Base-by-base conservation (phyloP, 2,797 vertebrate species). In the Lates japonicus region DNA sequence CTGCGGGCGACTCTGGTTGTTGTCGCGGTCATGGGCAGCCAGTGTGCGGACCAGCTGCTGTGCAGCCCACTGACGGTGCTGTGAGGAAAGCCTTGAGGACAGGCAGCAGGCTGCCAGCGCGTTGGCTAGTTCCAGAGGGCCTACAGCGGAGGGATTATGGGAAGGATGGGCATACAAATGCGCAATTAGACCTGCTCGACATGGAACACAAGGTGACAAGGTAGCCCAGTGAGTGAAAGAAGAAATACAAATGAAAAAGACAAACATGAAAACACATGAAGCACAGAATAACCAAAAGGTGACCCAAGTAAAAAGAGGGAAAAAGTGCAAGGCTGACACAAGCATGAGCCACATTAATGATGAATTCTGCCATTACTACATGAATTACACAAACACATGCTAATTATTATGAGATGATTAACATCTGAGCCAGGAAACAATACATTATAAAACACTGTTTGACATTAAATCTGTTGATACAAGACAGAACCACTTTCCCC, bases 91-190 rank as follows among this genome's bases (percentile, higher is more conserved):
- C 81, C 98, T 94, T 17, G 98, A 98, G 3, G 98, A 99, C 65
- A 99, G 96, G 95, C 98, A 99, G 95, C 98, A 99, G 41, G 98
- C 98, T 68, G 98, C 98, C 93, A 99, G 95, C 65, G 98, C 98
- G 14, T 99, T 99, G 88, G 98, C 98, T 95, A 99, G 95, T 93
- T 99, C 98, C 96, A 99, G 96, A 88, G 98, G 98, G 92, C 98
- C 98, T 99, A 97, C 95, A 97, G 96, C 96, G 96, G 96, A 96
- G 93, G 97, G 96, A 95, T 96, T 95, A 96, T 95, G 97, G 96
- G 96, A 96, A 95, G 96, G 96, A 94, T 97, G 96, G 97, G 96
- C 96, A 97, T 95, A 97, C 91, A 97, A 96, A 95, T 96, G 96
- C 94, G 96, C 97, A 95, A 95, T 95, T 96, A 97, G 94, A 96